Evolutionary conservation across 2,797 vertebrate genomes (phyloP).

Genomic region (Apogon hyalosoma): DNA sequence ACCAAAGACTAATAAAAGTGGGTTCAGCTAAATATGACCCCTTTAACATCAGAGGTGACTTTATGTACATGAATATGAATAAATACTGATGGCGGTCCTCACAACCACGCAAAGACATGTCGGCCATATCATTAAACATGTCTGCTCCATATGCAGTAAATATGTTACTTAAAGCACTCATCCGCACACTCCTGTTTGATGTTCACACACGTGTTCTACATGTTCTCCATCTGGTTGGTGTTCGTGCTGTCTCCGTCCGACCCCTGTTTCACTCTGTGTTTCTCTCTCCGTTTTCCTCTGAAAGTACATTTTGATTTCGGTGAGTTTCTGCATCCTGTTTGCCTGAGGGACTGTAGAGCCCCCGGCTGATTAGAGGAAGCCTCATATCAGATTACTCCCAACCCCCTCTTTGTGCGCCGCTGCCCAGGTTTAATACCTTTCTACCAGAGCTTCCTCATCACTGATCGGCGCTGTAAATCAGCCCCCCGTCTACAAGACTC

Average conservation of each 20-base stretch:
- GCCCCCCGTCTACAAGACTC: neutral
- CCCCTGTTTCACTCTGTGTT: neutral
- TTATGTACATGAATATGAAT: neutral
- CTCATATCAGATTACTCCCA: conserved; percentile 61
- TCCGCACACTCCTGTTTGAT: conserved; percentile 59
- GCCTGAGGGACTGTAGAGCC: conserved; percentile 66
- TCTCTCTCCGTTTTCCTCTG: conserved; percentile 10
- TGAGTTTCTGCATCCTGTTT: conserved; percentile 69
- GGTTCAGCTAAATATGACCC: too few relatives aligned
- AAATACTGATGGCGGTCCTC: neutral
- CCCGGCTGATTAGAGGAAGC: conserved; percentile 78
- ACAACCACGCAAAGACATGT: neutral
- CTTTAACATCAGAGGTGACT: too few relatives aligned
- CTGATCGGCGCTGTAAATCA: conserved; percentile 40
- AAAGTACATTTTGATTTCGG: conserved; percentile 51
- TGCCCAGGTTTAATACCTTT: conserved; percentile 56
- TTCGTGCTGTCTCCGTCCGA: conserved; percentile 64
- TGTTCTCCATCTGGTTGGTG: conserved; percentile 74
- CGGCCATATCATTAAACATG: conserved; percentile 23
- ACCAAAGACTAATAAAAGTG: too few relatives aligned
- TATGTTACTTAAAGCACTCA: conserved; percentile 56
- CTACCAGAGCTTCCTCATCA: conserved; percentile 47
- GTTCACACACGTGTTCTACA: conserved; percentile 68
- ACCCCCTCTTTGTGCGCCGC: conserved; percentile 8
- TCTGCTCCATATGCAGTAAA: conserved; percentile 47